Evolutionary conservation across 2,888 invertebrate species (phyloP), one percentile per base, ranked within the genome.

Genomic region (Miltochrista miniata): DNA sequence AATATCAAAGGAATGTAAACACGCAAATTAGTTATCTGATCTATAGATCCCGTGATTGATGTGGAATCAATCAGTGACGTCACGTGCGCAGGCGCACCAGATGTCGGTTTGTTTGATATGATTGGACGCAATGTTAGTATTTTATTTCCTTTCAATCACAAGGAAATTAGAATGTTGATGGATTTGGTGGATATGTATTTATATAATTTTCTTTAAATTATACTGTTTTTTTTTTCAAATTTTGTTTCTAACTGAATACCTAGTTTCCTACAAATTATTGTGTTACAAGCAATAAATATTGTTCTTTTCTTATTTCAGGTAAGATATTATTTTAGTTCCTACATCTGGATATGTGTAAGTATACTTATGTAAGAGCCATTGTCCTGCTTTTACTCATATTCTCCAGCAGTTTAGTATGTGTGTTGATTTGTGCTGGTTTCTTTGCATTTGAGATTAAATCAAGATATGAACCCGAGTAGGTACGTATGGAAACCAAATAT

Each of bases 81-180:
- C 54, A 59, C 14, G 31, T 11, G 55, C 62, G 57, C 56, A 50
- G 39, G 46, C 44, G 56, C 56, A 47, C 64, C 63, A 69, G 70
- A 69, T 66, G 66, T 48, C 49, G 39, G 12, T 51, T 51, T 60
- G 63, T 53, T 69, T 69, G 48, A 52, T 52, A 46, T 62, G 10
- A 51, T 48, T 47, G 33, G 49, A 48, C 36, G 11, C 51, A 61
- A 60, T 61, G 45, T 51, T 48, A 57, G 59, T 55, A 30, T 54
- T 65, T 58, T 56, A 53, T 55, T 40, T 51, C 33, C 48, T 53
- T 56, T 44, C 56, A 47, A 66, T 68, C 53, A 55, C 29, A 29
- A 40, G 13, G 15, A 36, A 43, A 14, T 42, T 46, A 42, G 45
- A 45, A 53, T 44, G 44, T 44, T 40, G 35, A 40, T 31, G 40